Evolutionary conservation across 2,888 invertebrate genomes (phyloP).

Genomic region (Biston stratarius): DNA sequence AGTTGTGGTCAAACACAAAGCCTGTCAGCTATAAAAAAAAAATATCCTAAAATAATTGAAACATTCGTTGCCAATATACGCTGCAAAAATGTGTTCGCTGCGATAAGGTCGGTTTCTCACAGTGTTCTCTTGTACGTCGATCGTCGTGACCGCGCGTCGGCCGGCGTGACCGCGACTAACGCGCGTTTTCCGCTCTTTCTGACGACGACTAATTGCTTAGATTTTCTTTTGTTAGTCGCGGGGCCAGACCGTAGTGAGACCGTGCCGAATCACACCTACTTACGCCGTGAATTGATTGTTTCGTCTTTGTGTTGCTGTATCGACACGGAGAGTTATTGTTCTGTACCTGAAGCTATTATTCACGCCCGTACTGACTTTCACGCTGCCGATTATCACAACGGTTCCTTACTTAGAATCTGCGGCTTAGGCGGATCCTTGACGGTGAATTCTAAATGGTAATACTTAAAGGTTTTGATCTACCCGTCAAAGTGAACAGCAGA

Average conservation of each 20-base stretch:
- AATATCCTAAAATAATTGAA: too few species aligned
- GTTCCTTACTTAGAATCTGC: conserved; percentile 72
- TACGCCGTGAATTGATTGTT: conserved; percentile 85
- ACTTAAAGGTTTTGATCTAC: too few species aligned
- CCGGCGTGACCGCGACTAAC: conserved; percentile 82
- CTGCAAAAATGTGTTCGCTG: conserved; percentile 14
- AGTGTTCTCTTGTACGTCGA: conserved; percentile 46
- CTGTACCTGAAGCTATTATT: conserved; percentile 77
- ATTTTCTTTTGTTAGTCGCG: conserved; percentile 86
- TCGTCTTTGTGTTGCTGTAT: conserved; percentile 84
- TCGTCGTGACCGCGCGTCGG: conserved; percentile 67
- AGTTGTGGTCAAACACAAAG: too few species aligned
- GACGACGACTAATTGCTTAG: conserved; percentile 86
- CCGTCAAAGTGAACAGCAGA: too few species aligned
- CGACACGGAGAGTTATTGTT: conserved; percentile 84
- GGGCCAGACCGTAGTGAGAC: conserved; percentile 78
- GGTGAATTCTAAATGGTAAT: conserved; percentile 29
- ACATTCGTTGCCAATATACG: too few species aligned
- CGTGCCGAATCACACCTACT: conserved; percentile 85
- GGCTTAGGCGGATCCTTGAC: conserved; percentile 46
- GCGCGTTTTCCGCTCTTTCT: conserved; percentile 86
- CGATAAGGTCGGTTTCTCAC: conserved; percentile 31
- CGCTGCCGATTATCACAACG: conserved; percentile 78
- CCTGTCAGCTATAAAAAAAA: too few species aligned
- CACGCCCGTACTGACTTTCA: conserved; percentile 80